Evolutionary conservation across 2,888 invertebrate genomes (phyloP), one percentile per base, ranked within the genome.

Genomic region (Torymus texanus): DNA sequence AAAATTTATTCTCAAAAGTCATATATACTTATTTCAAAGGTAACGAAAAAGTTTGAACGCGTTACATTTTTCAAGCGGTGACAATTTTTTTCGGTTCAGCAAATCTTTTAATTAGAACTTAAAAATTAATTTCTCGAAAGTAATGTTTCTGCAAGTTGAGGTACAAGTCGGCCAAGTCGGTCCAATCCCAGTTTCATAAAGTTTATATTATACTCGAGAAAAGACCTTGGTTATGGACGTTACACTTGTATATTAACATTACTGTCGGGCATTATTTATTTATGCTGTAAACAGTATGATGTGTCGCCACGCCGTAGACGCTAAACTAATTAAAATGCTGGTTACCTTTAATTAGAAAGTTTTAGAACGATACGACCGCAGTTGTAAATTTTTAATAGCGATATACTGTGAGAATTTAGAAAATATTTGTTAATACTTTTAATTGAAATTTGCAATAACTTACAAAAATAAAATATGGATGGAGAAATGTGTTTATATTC

Each of bases 121-220:
- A 51, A 58, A 65, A 74, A 74, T 74, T 75, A 71, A 79, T 79
- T 75, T 79, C 71, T 66, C 75, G 71, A 65, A 65, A 63, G 41
- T 59, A 14, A 13, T 56, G 51, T 21, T 58, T 55, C 70, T 65
- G 51, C 70, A 24, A 63, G 53, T 59, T 53, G 41, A 71, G 55
- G 55, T 41, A 66, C 71, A 75, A 75, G 58, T 70, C 29, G 59
- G 13, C 72, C 13, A 53, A 58, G 53, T 58, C 53, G 16, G 55
- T 79, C 41, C 24, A 79, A 79, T 79, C 62, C 59, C 14, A 75
- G 59, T 75, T 79, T 41, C 63, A 61, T 53, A 41, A 79, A 79
- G 75, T 79, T 79, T 75, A 53, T 71, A 71, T 71, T 71, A 75
- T 71, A 75, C 59, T 75, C 41, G 1, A 24, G 59, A 55, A 79